phyloP scores from a whole-genome alignment of 2,888 invertebrate genomes.

The Caenorhabditis angaria region DNA sequence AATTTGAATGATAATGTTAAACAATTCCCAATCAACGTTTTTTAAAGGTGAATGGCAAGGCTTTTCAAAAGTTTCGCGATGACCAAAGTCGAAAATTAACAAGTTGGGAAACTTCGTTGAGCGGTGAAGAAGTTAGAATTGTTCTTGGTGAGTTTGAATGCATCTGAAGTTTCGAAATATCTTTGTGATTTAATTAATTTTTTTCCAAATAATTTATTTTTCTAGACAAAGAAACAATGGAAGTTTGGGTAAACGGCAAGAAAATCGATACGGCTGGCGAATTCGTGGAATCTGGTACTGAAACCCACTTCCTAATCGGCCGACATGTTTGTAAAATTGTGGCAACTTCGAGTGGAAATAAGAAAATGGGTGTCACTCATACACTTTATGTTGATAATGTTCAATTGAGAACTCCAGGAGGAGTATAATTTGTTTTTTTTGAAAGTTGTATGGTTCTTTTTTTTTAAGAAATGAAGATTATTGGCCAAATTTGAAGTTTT shows the following conservation, averaged over 20 bases:
- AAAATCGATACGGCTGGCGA: slow-evolving; percentile 80
- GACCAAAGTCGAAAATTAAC: slow-evolving; percentile 82
- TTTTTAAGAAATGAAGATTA: not conserved
- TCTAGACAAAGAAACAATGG: slow-evolving; percentile 82
- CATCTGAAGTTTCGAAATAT: no score
- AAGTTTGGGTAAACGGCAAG: slow-evolving; percentile 83
- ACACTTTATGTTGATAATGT: slow-evolving; percentile 59
- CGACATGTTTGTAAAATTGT: slow-evolving; percentile 64
- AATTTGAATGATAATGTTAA: not conserved
- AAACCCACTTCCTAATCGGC: slow-evolving; percentile 81
- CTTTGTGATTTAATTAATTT: slow-evolving; percentile 50
- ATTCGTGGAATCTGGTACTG: slow-evolving; percentile 86
- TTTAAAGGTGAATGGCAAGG: slow-evolving; percentile 81
- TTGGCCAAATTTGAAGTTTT: not conserved
- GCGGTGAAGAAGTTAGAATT: slow-evolving; percentile 76
- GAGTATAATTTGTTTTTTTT: no score
- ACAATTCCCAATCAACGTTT: not conserved
- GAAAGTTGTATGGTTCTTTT: not conserved
- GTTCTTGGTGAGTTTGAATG: slow-evolving; percentile 84
- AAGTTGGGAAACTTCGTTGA: slow-evolving; percentile 79
- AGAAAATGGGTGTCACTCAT: slow-evolving; percentile 74
- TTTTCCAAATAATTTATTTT: slow-evolving; percentile 44
- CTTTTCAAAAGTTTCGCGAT: slow-evolving; percentile 83
- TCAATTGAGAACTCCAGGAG: not conserved
- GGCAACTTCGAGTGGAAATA: slow-evolving; percentile 47